Percentiles rank a stretch among this genome's conserved stretches.
Evolutionary conservation across 2,113 vertebrate genomes (phyloP).

Genomic region (Barnardius zonarius): DNA sequence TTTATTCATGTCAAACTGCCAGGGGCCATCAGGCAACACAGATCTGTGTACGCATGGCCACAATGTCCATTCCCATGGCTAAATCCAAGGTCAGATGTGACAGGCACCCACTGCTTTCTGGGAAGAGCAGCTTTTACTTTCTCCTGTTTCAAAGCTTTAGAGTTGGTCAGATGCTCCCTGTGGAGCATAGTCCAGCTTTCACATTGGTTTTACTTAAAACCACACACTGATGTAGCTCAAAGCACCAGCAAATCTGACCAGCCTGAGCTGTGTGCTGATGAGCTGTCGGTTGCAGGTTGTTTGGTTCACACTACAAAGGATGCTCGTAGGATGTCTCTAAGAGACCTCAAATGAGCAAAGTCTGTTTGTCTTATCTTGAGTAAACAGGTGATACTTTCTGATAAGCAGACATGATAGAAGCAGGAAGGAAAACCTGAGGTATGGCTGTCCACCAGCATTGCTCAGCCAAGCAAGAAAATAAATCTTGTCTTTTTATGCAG

Average conservation of each 20-base stretch:
- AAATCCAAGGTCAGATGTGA: background rate
- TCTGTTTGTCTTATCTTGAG: background rate
- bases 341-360: background rate
- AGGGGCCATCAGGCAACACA: background rate
- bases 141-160: background rate
- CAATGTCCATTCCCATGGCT: background rate
- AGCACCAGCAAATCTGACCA: background rate
- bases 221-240: background rate
- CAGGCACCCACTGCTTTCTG: background rate
- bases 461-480: slow-evolving; percentile 1
- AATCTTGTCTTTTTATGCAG: background rate
- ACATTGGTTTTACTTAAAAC: background rate
- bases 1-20: background rate
- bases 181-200: background rate
- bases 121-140: background rate
- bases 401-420: slow-evolving; percentile 14
- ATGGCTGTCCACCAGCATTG: background rate
- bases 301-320: background rate
- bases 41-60: background rate
- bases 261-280: background rate
- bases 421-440: slow-evolving; percentile 54
- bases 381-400: slow-evolving; percentile 25
- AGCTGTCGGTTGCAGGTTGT: background rate
- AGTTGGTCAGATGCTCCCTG: background rate
- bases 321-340: background rate